phyloP scores from a whole-genome alignment of 2,888 invertebrate species.

The Mylabris sibirica region DNA sequence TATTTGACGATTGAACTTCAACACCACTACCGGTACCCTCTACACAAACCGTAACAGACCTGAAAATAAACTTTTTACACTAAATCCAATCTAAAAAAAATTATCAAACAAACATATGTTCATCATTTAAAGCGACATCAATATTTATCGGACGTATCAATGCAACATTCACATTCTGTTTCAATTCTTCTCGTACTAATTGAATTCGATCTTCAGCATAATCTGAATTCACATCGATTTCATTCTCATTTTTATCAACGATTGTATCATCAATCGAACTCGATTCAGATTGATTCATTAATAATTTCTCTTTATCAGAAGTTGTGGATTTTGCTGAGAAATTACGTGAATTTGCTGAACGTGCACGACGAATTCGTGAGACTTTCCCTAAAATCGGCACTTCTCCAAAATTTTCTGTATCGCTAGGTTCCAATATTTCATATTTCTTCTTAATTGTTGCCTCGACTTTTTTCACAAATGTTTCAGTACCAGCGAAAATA shows the following conservation, averaged over 20 bases:
- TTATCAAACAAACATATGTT: slow-evolving; percentile 48
- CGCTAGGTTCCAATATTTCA: slow-evolving; percentile 66
- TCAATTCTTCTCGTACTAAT: slow-evolving; percentile 52
- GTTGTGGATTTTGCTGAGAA: slow-evolving; percentile 52
- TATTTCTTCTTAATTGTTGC: slow-evolving; percentile 57
- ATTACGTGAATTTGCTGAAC: slow-evolving; percentile 65
- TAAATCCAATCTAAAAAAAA: slow-evolving; percentile 5
- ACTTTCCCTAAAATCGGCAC: slow-evolving; percentile 72
- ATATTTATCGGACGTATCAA: slow-evolving; percentile 54
- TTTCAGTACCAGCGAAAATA: slow-evolving; percentile 58
- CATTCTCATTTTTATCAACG: slow-evolving; percentile 25
- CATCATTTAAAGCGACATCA: slow-evolving; percentile 52
- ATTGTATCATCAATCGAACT: slow-evolving; percentile 55
- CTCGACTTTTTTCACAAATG: slow-evolving; percentile 57
- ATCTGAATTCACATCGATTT: slow-evolving; percentile 41
- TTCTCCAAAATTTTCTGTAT: slow-evolving; percentile 71
- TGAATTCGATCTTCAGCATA: slow-evolving; percentile 55
- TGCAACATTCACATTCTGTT: slow-evolving; percentile 38
- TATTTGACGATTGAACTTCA: slow-evolving; percentile 49
- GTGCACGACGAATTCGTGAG: slow-evolving; percentile 72
- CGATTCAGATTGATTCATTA: slow-evolving; percentile 43
- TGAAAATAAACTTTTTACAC: slow-evolving; percentile 29
- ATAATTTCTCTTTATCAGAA: slow-evolving; percentile 53
- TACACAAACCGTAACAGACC: slow-evolving; percentile 47
- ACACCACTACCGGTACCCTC: slow-evolving; percentile 52